These are phyloP conservation scores for Adelphocoris suturalis DNA, from an alignment of 2,888 invertebrate genomes.

Conservation along the genomic window DNA sequence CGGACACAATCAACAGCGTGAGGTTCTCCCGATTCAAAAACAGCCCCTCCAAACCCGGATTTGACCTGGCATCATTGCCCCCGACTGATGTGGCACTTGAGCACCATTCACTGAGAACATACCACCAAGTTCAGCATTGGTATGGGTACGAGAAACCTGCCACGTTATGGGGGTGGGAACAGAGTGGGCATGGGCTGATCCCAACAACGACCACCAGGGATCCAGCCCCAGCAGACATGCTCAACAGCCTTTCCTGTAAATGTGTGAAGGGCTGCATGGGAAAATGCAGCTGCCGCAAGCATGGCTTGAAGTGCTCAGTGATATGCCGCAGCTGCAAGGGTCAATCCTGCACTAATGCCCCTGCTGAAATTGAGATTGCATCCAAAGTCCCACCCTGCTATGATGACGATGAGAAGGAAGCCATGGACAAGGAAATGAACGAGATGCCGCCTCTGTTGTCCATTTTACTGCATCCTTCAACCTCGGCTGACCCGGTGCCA, in stretches of 20 bases:
- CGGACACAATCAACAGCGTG: background rate
- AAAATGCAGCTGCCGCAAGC: background rate
- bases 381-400: background rate
- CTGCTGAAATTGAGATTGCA: background rate
- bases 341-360: slow-evolving; percentile 43
- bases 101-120: background rate
- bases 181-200: slow-evolving; percentile 16
- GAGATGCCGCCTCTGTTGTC: background rate
- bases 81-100: slow-evolving; percentile 11
- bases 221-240: slow-evolving; percentile 33
- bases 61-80: background rate
- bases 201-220: background rate
- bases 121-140: slow-evolving; percentile 48
- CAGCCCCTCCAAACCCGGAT: background rate
- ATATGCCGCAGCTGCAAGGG: background rate
- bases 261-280: slow-evolving; percentile 51
- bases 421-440: background rate
- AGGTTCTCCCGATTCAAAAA: too few species aligned
- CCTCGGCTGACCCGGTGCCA: background rate
- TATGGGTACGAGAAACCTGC: background rate
- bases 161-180: background rate
- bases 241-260: slow-evolving; percentile 45
- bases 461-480: background rate
- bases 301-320: slow-evolving; percentile 21
- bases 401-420: slow-evolving; percentile 31